Percentiles rank a stretch among this genome's conserved stretches.
phyloP scores from a whole-genome alignment of 2,888 invertebrate species.

The Agrochola circellaris region DNA sequence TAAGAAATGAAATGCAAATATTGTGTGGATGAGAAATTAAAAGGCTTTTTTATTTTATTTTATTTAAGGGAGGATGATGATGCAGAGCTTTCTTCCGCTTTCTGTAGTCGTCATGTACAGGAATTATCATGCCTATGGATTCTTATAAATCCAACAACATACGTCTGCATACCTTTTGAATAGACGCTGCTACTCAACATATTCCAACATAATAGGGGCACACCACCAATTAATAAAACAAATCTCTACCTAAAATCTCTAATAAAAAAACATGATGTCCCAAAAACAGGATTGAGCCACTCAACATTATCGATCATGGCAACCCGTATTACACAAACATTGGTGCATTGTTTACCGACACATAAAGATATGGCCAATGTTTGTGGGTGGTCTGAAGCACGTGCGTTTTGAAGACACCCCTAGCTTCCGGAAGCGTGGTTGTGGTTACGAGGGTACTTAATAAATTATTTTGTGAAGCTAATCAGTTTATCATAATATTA shows the following conservation, averaged over 20 bases:
- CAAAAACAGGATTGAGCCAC: constrained; percentile 66
- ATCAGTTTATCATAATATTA: constrained; percentile 39
- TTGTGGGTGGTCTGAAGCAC: constrained; percentile 70
- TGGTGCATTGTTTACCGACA: constrained; percentile 70
- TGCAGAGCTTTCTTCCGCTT: background rate
- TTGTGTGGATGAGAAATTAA: no score
- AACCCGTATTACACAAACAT: constrained; percentile 65
- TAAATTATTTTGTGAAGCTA: constrained; percentile 41
- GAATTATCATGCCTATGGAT: background rate
- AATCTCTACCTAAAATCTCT: constrained; percentile 31
- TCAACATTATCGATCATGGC: constrained; percentile 48
- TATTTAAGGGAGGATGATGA: background rate
- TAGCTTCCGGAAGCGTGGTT: constrained; percentile 69
- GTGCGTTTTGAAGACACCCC: constrained; percentile 53
- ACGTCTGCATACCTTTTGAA: background rate
- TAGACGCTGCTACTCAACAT: background rate
- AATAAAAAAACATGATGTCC: constrained; percentile 1
- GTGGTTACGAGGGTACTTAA: constrained; percentile 53
- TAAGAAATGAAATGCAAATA: no score
- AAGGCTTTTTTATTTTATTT: no score
- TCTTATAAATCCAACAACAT: background rate
- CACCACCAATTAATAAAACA: constrained; percentile 40
- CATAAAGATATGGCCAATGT: constrained; percentile 52
- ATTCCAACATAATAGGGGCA: constrained; percentile 14
- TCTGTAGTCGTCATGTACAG: background rate